Conservation (phyloP, 1,140 invertebrate genomes). For the Scaptomyza graminum region DNA sequence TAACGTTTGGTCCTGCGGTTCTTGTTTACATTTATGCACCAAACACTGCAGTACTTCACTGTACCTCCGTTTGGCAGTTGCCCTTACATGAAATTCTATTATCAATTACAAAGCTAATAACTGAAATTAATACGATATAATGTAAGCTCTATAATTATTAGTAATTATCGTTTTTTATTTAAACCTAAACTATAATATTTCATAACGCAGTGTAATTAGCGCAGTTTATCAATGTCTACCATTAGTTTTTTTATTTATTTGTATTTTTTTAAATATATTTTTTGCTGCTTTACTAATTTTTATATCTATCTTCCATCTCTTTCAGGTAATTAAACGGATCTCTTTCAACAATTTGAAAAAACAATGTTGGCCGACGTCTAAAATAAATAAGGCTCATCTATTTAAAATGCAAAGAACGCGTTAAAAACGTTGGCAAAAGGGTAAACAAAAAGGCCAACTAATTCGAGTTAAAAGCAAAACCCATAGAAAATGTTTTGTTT, state of each 20-base stretch:
- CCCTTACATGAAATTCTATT: conserved; percentile 3
- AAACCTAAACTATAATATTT: conserved; percentile 1
- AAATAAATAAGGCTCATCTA: conserved; percentile 63
- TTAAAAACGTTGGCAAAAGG: conserved; percentile 46
- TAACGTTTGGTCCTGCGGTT: conserved; percentile 7
- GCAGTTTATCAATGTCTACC: neutral
- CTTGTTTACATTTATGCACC: conserved; percentile 8
- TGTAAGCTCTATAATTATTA: too few species aligned
- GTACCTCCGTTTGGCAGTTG: too few species aligned
- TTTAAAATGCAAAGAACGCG: conserved; percentile 41
- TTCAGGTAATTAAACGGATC: conserved; percentile 72
- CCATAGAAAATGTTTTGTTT: conserved; percentile 12
- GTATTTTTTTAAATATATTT: too few species aligned
- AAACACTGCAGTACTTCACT: neutral
- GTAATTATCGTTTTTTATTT: too few species aligned
- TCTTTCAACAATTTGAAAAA: conserved; percentile 48
- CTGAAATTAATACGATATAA: neutral
- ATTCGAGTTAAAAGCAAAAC: conserved; percentile 2
- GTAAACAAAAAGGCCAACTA: conserved; percentile 32
- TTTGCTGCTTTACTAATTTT: conserved; percentile 43
- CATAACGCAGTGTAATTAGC: neutral
- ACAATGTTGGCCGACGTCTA: neutral
- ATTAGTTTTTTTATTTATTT: neutral
- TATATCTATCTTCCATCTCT: conserved; percentile 36
- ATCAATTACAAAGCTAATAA: neutral